phyloP scores from a whole-genome alignment of 2,113 vertebrate genomes.

The Peucedramus taeniatus region DNA sequence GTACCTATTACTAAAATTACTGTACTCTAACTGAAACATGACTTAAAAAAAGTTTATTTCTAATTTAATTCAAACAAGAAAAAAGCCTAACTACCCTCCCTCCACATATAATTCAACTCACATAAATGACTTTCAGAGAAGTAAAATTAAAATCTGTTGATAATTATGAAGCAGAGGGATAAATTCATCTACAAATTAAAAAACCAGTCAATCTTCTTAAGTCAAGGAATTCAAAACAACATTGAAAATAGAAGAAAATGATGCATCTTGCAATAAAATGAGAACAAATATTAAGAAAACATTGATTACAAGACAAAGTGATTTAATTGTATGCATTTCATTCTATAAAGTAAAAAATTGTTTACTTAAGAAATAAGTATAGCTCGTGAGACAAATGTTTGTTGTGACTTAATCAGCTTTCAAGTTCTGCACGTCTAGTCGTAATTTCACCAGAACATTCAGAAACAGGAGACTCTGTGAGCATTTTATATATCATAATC shows the following conservation, averaged over 20 bases:
- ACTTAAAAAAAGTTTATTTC: background rate
- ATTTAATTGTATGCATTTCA: background rate
- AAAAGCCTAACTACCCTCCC: accelerated
- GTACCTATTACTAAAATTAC: background rate
- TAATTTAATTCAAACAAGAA: background rate
- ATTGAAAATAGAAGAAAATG: background rate
- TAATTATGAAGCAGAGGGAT: background rate
- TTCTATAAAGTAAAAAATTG: background rate
- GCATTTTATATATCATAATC: background rate
- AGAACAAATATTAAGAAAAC: background rate
- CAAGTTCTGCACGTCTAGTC: background rate
- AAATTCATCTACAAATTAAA: background rate
- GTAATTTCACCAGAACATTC: background rate
- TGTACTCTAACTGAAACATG: background rate
- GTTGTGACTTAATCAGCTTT: background rate
- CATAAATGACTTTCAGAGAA: background rate
- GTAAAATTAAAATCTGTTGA: background rate
- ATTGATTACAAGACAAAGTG: background rate
- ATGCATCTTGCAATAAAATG: background rate
- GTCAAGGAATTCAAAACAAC: background rate
- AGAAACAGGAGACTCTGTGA: background rate
- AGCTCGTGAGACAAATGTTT: background rate
- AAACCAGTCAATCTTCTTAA: background rate
- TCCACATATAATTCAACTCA: background rate
- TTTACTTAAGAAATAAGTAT: background rate